Conservation (phyloP, 2,888 invertebrate genomes). For the Herminia tarsipennalis region DNA sequence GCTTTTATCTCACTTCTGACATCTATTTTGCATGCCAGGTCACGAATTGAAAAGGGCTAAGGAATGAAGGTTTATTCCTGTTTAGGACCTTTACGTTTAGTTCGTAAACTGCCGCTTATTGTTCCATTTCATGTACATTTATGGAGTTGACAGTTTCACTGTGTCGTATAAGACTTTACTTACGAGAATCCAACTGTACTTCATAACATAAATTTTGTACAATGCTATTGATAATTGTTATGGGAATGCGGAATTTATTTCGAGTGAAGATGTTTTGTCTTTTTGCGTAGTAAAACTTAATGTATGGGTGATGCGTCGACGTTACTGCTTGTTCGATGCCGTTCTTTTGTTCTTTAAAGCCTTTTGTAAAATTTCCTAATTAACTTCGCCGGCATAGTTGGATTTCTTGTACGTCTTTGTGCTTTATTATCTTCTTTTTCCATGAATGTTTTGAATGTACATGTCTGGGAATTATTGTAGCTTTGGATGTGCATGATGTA, state of each 20-base stretch:
- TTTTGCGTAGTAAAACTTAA: conserved; percentile 33
- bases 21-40: conserved; percentile 60
- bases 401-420: conserved; percentile 8
- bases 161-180: conserved; percentile 45
- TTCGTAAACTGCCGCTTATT: conserved; percentile 47
- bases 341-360: conserved; percentile 9
- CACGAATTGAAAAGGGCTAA: conserved; percentile 61
- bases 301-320: conserved; percentile 28
- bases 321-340: conserved; percentile 11
- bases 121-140: conserved; percentile 48
- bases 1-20: conserved; percentile 45
- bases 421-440: conserved; percentile 6
- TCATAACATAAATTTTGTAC: conserved; percentile 44
- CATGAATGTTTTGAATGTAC: background rate
- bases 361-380: conserved; percentile 14
- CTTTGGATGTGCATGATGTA: too few species aligned
- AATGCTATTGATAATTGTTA: conserved; percentile 46
- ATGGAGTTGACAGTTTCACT: conserved; percentile 51
- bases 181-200: conserved; percentile 46
- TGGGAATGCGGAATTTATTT: conserved; percentile 40
- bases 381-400: conserved; percentile 6
- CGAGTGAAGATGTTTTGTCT: conserved; percentile 34
- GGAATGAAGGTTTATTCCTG: conserved; percentile 50
- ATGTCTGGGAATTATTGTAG: background rate
- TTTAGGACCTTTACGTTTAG: conserved; percentile 51